Conservation (phyloP, 2,888 invertebrate species). For the Malthinus flaveolus region DNA sequence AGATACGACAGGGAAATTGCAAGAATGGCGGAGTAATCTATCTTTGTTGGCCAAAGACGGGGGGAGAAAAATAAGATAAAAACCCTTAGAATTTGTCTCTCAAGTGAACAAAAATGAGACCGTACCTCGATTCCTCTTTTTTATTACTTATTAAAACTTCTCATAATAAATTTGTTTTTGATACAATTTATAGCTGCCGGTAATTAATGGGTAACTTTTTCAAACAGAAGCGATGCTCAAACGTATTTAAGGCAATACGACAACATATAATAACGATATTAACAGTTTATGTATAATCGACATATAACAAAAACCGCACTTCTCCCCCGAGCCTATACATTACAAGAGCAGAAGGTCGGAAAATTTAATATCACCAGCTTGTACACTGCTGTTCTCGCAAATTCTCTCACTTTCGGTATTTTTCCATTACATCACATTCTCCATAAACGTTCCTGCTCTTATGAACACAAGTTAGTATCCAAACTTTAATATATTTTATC, state of each 20-base stretch:
- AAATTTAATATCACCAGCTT: constrained; percentile 56
- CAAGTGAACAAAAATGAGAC: constrained; percentile 52
- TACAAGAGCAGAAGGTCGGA: constrained; percentile 55
- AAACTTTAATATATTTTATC: constrained; percentile 28
- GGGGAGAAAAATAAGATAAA: constrained; percentile 56
- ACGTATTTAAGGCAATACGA: neutral
- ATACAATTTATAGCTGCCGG: neutral
- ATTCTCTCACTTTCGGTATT: constrained; percentile 54
- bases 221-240: neutral
- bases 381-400: constrained; percentile 49
- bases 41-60: constrained; percentile 70
- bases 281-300: constrained; percentile 45
- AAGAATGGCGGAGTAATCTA: constrained; percentile 91
- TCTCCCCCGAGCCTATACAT: constrained; percentile 51
- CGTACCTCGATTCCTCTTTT: constrained; percentile 25
- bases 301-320: constrained; percentile 51
- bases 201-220: neutral
- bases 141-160: neutral
- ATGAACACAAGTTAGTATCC: constrained; percentile 26
- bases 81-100: constrained; percentile 56
- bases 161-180: neutral
- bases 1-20: constrained; percentile 93
- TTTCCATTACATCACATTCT: constrained; percentile 55
- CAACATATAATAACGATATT: constrained; percentile 15
- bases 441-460: constrained; percentile 34